Percentiles rank a stretch among this genome's conserved stretches.
Conservation (phyloP, 1,140 invertebrate species). For the Bombus difficillimus region DNA sequence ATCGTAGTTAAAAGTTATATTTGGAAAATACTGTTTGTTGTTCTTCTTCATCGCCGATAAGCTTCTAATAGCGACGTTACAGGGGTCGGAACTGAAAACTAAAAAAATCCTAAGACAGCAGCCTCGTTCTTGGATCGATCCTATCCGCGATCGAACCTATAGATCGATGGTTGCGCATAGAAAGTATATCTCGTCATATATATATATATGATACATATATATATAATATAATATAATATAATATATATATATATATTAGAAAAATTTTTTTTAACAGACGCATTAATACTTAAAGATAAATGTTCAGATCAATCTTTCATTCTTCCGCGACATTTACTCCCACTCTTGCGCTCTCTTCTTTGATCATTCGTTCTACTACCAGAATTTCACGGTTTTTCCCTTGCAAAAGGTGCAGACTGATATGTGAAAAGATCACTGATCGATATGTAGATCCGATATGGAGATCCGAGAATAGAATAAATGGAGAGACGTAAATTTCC, state of each 20-base stretch:
- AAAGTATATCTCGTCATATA: slow-evolving; percentile 61
- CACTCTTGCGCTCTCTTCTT: slow-evolving; percentile 22
- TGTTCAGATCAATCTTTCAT: slow-evolving; percentile 52
- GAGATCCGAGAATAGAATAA: slow-evolving; percentile 60
- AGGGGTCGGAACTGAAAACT: slow-evolving; percentile 13
- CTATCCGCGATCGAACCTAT: background rate
- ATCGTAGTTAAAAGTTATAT: background rate
- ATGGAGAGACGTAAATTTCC: slow-evolving; percentile 54
- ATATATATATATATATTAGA: slow-evolving; percentile 53
- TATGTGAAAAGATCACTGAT: slow-evolving; percentile 65
- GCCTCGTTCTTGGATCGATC: slow-evolving; percentile 10
- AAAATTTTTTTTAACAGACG: slow-evolving; percentile 50
- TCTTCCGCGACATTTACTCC: slow-evolving; percentile 38
- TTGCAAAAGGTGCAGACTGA: slow-evolving; percentile 51
- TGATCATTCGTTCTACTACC: slow-evolving; percentile 5
- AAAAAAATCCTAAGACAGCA: slow-evolving; percentile 18
- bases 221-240: slow-evolving; percentile 43
- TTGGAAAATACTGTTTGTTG: background rate
- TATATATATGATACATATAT: slow-evolving; percentile 50
- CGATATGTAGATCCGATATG: slow-evolving; percentile 61
- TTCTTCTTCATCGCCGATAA: background rate
- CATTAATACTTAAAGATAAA: slow-evolving; percentile 52
- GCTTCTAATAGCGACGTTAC: slow-evolving; percentile 1
- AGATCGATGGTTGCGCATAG: slow-evolving; percentile 24
- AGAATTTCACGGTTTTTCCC: slow-evolving; percentile 3